Conservation (phyloP, 2,797 vertebrate genomes). For the Mormyrus proboscirostris region DNA sequence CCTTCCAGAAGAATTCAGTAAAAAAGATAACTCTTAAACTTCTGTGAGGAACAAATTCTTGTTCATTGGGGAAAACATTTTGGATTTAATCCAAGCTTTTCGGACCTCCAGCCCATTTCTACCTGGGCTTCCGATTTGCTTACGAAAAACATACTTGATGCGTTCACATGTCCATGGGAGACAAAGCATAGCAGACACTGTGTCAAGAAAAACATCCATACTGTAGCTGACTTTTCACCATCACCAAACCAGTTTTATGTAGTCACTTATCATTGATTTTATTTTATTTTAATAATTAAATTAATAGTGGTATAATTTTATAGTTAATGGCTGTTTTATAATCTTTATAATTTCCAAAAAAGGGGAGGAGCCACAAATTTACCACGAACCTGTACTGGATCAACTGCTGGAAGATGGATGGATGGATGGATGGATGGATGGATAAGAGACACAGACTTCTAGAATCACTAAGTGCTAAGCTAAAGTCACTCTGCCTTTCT, state of each 20-base stretch:
- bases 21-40: conserved; percentile 4
- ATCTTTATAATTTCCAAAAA: background rate
- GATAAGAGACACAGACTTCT: background rate
- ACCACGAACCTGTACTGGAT: background rate
- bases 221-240: background rate
- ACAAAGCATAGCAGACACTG: background rate
- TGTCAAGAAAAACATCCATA: background rate
- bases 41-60: background rate
- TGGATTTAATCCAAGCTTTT: background rate
- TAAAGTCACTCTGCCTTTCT: background rate
- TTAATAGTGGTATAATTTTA: background rate
- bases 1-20: background rate
- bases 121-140: background rate
- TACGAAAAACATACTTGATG: background rate
- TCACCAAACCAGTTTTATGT: background rate
- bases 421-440: background rate
- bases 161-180: background rate
- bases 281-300: background rate
- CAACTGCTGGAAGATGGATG: background rate
- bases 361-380: background rate
- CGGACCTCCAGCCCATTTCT: background rate
- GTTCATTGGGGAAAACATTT: background rate
- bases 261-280: background rate
- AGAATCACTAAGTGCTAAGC: background rate
- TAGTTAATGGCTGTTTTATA: background rate